Conservation (phyloP, 1,140 invertebrate genomes). For the Solen grandis region DNA sequence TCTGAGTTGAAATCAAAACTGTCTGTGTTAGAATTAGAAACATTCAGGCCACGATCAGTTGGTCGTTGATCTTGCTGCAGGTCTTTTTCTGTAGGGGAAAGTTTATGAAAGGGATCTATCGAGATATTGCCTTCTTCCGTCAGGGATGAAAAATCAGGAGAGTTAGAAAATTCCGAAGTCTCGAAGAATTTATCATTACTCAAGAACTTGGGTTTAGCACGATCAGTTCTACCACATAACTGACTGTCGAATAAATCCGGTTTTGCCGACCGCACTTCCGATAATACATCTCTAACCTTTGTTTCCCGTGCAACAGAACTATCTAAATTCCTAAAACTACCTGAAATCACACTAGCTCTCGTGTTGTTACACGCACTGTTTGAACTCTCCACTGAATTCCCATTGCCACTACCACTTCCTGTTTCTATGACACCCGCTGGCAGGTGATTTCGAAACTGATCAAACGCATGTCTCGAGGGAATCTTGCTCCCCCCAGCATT, state of each 20-base stretch:
- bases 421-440: no score
- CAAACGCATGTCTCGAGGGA: no score
- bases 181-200: constrained; percentile 21
- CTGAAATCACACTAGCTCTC: constrained; percentile 49
- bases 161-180: constrained; percentile 29
- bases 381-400: not conserved
- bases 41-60: not conserved
- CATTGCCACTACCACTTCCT: not conserved
- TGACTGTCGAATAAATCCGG: no score
- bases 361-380: not conserved
- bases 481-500: no score
- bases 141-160: constrained; percentile 43
- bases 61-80: not conserved
- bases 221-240: no score
- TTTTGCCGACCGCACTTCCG: no score
- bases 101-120: constrained; percentile 9
- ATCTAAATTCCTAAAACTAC: constrained; percentile 26
- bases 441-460: no score
- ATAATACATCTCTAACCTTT: no score
- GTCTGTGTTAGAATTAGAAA: constrained; percentile 5
- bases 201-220: constrained; percentile 18
- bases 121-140: constrained; percentile 27
- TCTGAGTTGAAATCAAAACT: no score
- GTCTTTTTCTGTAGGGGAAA: not conserved
- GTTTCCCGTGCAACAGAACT: not conserved